Base-by-base conservation (phyloP, 37 sponge, comb jelly and placozoan genomes). In the Lycopodina hypogea region DNA sequence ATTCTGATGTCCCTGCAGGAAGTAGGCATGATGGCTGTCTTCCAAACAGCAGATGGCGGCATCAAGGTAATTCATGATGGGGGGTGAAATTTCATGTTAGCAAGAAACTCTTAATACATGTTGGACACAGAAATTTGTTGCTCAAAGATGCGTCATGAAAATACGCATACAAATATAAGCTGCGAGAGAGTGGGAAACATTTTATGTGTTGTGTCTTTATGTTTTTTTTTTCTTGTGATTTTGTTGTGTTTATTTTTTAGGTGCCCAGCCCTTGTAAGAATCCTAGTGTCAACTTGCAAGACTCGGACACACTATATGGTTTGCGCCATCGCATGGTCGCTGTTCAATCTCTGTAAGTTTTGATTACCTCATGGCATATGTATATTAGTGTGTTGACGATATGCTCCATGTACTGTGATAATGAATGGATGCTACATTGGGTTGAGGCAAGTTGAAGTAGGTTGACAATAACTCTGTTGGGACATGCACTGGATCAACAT, bases 311-410 rank as follows among this genome's bases (percentile, higher is more conserved):
- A 1, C 71, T 94, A 21, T 90, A 50, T 84, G 97, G 97, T 15
- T 75, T 97, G 14, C 68, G 72, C 3, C 64, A 77, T 28, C 76
- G 97, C 45, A 56, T 90, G 55, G 91, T 94, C 24, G 97, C 95
- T 73, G 78, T 90, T 12, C 95, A 97, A 53, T 94, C 95, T 22
- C 76, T 97, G 95, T 94, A 77, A 88, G 93, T 72, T 55, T 2
- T 21, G 29, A 18, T 3, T 28, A 64, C n/a, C n/a, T 77, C 29
- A 29, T 35, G 51, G 65, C 36, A 56, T n/a, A 0, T 42, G 11
- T 15, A 52, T 52, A 18, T 18, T 52, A 45, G 48, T 45, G 9
- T 4, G 9, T 45, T 45, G 48, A 45, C 48, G 9, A 45, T 45
- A 45, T n/a, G 48, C 48, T 45, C 48, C 9, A 45, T 45, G 48